A percentile compares a stretch with the other conserved stretches of the same genome.
These are phyloP conservation scores for Papilio aristodemus DNA, from an alignment of 1,140 invertebrate genomes.

Conservation along the genomic window DNA sequence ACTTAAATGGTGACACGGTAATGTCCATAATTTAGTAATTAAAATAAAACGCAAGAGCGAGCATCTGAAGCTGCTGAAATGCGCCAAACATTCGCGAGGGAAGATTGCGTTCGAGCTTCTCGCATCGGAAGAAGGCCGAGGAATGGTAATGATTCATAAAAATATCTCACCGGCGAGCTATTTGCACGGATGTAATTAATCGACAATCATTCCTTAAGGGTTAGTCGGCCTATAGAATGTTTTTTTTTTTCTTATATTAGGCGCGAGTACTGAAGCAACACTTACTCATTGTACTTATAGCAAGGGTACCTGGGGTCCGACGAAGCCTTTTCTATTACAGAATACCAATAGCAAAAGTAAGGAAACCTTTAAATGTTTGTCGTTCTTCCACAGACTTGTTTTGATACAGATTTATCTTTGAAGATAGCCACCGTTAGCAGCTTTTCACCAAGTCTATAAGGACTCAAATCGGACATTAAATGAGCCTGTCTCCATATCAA, in stretches of 20 bases:
- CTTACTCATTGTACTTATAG: no score
- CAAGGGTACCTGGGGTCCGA: no score
- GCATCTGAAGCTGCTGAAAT: not conserved
- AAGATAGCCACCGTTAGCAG: no score
- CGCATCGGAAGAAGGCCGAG: not conserved
- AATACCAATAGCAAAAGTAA: no score
- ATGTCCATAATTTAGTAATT: slow-evolving; percentile 35
- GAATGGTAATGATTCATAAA: slow-evolving; percentile 32
- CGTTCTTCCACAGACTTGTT: no score
- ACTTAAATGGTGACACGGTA: slow-evolving; percentile 27
- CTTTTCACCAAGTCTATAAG: no score
- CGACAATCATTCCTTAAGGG: slow-evolving; percentile 18
- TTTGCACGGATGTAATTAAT: slow-evolving; percentile 28
- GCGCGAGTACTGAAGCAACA: no score
- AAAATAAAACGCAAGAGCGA: not conserved
- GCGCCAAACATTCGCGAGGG: slow-evolving; percentile 17
- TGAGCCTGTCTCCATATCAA: no score
- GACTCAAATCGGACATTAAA: no score
- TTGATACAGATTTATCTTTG: no score
- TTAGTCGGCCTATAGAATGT: not conserved
- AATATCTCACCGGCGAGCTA: slow-evolving; percentile 10
- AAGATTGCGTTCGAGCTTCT: not conserved
- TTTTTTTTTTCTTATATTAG: not conserved
- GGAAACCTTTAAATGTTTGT: no score
- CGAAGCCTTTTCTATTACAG: no score